A percentile compares a stretch with the other conserved stretches of the same genome.
Evolutionary conservation across 2,888 invertebrate genomes (phyloP).

Genomic region (Physocephala rufipes): DNA sequence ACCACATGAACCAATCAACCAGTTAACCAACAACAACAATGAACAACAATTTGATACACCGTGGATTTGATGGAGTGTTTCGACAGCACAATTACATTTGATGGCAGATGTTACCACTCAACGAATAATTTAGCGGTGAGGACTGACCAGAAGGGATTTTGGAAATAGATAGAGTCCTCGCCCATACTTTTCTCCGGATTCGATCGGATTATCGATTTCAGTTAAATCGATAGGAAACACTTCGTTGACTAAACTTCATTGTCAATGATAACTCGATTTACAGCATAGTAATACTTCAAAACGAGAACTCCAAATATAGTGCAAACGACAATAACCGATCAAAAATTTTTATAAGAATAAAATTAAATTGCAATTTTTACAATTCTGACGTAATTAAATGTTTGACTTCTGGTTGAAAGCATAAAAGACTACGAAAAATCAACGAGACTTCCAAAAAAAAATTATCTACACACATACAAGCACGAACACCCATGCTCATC

Average conservation of each 20-base stretch:
- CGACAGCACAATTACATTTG: not conserved
- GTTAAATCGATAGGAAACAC: conserved; percentile 2
- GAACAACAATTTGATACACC: conserved; percentile 19
- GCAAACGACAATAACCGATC: conserved; percentile 9
- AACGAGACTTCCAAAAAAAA: not conserved
- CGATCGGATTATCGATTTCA: conserved; percentile 13
- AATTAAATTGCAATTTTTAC: conserved; percentile 40
- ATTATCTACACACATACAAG: conserved; percentile 9
- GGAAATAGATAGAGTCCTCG: not conserved
- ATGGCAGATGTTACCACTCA: not conserved
- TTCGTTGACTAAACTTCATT: not conserved
- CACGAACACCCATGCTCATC: not conserved
- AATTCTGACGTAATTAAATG: conserved; percentile 40
- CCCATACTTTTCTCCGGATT: not conserved
- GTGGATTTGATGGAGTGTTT: conserved; percentile 21
- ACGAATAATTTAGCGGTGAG: not conserved
- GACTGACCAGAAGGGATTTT: not conserved
- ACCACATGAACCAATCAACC: not conserved
- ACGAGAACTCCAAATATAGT: not conserved
- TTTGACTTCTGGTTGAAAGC: conserved; percentile 27
- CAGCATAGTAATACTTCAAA: not conserved
- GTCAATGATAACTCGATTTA: too few relatives aligned
- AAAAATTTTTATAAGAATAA: conserved; percentile 30
- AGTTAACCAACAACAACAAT: not conserved
- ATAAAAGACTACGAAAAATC: not conserved